A percentile compares a stretch with the other conserved stretches of the same genome.
These are phyloP conservation scores for Corvus cornix DNA, from an alignment of 2,113 vertebrate genomes.

Conservation along the genomic window DNA sequence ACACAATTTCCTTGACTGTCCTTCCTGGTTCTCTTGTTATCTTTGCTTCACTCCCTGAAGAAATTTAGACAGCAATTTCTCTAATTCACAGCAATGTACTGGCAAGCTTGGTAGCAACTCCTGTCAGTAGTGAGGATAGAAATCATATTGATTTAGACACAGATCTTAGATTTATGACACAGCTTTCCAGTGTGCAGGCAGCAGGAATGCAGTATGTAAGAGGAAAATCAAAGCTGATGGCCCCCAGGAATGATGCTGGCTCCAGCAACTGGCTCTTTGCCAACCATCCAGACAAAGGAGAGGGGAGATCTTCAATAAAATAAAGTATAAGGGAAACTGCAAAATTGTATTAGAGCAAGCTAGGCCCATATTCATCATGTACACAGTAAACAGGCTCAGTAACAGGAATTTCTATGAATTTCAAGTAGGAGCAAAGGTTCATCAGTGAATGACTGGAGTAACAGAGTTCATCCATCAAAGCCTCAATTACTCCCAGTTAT, in stretches of 20 bases:
- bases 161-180: background rate
- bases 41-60: background rate
- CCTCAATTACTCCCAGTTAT: slow-evolving; percentile 24
- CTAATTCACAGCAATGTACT: background rate
- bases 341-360: background rate
- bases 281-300: background rate
- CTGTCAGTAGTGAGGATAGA: background rate
- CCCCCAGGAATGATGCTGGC: background rate
- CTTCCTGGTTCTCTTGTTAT: background rate
- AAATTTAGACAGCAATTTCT: background rate
- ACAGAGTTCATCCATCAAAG: slow-evolving; percentile 43
- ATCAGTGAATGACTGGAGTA: background rate
- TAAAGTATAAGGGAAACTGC: background rate
- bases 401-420: slow-evolving; percentile 46
- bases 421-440: slow-evolving; percentile 10
- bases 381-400: slow-evolving; percentile 16
- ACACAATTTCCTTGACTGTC: background rate
- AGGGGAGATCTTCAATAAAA: background rate
- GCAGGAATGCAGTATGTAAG: fast-evolving
- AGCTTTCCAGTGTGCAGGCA: background rate
- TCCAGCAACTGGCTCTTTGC: background rate
- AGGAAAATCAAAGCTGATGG: slow-evolving; percentile 2
- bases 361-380: background rate
- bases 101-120: background rate
- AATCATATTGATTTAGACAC: background rate